A percentile compares a stretch with the other conserved stretches of the same genome.
Conservation (phyloP, 2,888 invertebrate species). For the Eristalis tenax region DNA sequence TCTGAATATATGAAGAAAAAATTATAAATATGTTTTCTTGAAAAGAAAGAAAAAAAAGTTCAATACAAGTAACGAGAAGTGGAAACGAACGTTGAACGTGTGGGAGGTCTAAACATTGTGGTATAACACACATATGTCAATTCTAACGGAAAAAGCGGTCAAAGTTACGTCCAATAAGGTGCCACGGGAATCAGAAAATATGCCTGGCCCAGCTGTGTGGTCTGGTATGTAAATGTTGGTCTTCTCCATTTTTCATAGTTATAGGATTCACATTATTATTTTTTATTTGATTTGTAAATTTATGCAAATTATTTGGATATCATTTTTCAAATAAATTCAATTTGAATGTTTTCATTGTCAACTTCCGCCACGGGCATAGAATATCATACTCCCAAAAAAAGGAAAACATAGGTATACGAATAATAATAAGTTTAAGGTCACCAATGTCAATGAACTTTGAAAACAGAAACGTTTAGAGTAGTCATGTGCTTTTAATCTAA, state of each 20-base stretch:
- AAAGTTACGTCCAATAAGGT: constrained; percentile 76
- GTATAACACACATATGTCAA: constrained; percentile 43
- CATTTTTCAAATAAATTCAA: background rate
- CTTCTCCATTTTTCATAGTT: constrained; percentile 15
- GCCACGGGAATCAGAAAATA: constrained; percentile 78
- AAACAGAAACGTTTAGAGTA: background rate
- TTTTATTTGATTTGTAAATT: background rate
- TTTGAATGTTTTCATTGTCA: constrained; percentile 35
- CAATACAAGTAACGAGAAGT: background rate
- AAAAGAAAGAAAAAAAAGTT: background rate
- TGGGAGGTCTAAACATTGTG: background rate
- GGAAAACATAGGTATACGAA: constrained; percentile 12
- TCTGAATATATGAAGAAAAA: background rate
- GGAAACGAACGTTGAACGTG: constrained; percentile 9
- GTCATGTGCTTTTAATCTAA: background rate
- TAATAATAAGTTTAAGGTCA: constrained; percentile 55
- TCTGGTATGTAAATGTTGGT: constrained; percentile 79
- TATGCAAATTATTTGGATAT: constrained; percentile 13
- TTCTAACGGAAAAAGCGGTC: constrained; percentile 61
- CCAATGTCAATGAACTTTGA: constrained; percentile 61
- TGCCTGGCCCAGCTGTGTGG: constrained; percentile 82
- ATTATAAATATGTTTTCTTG: constrained; percentile 6
- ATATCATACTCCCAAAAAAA: background rate
- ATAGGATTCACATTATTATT: background rate
- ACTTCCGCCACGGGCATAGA: constrained; percentile 24